Evolutionary conservation across 64 coral and sea anemone genomes (phyloP), one percentile per base, ranked within the genome.

Genomic region (Catalaphyllia jardinei): DNA sequence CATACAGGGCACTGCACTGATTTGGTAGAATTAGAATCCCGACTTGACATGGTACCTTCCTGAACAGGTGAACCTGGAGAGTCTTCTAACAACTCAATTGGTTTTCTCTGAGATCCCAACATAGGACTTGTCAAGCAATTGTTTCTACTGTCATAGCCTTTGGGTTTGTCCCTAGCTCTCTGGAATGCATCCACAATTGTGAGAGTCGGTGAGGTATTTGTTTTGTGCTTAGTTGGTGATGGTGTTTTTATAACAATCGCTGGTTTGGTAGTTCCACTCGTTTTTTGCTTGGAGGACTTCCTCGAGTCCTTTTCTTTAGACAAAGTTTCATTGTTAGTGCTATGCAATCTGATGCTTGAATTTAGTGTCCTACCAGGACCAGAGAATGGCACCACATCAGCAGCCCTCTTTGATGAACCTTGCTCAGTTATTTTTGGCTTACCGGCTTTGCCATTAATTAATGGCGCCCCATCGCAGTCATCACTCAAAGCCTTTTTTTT

Each of bases 171-270:
- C 29, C 61, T 31, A 11, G 69, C 88, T 79, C 25, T 91, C 77
- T 91, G 90, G 65, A 99, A 99, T 30, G 85, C 93, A 82, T 99
- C 91, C 31, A 93, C 39, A 60, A 95, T 93, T 69, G 97, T 95
- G 27, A 91, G 28, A 78, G 25, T 55, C 61, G 75, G 22, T 22
- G 79, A 72, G 12, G 27, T 71, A 17, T 12, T 62, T 80, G 55
- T 88, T 20, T 76, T 77, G 52, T 31, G 74, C 60, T 89, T 82
- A 30, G 28, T 78, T 29, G 84, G 75, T 46, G 28, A 85, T 49
- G 75, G n/a, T 30, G 51, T 83, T 74, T 83, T 89, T 64, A 71
- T 86, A 49, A 33, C 38, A 80, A 8, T 16, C 16, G 74, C 60
- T 17, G 18, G 52, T 13, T 20, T 59, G 55, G 74, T 86, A 52